phyloP scores from a whole-genome alignment of 2,888 invertebrate species.

The Tetramorium bicarinatum region DNA sequence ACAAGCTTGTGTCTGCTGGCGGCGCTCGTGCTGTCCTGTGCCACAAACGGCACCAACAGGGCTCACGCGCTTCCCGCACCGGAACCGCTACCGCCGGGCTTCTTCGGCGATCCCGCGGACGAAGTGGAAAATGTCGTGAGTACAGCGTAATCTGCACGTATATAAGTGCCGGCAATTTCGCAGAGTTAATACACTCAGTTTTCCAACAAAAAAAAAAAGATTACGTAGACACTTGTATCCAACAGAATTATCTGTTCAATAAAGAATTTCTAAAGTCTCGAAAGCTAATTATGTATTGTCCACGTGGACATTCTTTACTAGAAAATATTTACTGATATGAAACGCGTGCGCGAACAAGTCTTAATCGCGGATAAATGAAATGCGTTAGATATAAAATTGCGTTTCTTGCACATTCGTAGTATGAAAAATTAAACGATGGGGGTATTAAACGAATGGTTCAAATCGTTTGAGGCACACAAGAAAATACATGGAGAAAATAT shows the following conservation, averaged over 20 bases:
- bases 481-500: not conserved
- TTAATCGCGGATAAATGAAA: not conserved
- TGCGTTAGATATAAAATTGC: not conserved
- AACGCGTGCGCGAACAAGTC: not conserved
- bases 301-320: not conserved
- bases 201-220: not conserved
- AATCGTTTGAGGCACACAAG: not conserved
- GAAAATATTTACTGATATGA: not conserved
- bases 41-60: constrained; percentile 53
- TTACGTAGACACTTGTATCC: not conserved
- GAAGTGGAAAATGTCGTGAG: constrained; percentile 78
- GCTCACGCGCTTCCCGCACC: constrained; percentile 76
- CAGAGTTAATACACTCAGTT: not conserved
- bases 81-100: constrained; percentile 76
- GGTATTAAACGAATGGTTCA: not conserved
- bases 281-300: not conserved
- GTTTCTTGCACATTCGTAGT: not conserved
- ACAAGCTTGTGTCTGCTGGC: constrained; percentile 79
- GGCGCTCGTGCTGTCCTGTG: constrained; percentile 74
- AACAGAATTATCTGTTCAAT: not conserved
- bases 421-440: not conserved
- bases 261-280: not conserved
- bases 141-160: not conserved
- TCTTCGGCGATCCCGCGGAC: constrained; percentile 76
- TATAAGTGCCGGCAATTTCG: not conserved